Evolutionary conservation across 2,113 vertebrate species (phyloP).

Genomic region (Micromys minutus): DNA sequence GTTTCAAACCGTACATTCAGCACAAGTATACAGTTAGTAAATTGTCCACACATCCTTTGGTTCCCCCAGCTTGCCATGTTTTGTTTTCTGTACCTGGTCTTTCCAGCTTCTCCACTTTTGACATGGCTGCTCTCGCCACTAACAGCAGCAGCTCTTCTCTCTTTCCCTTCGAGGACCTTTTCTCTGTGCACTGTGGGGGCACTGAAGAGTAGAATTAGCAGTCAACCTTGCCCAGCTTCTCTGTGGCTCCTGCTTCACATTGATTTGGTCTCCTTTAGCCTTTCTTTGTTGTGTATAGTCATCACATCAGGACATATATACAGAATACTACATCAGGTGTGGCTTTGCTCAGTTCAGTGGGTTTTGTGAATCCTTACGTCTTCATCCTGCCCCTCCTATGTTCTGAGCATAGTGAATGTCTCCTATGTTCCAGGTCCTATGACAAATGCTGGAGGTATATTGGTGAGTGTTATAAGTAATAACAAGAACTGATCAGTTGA

Average conservation of each 20-base stretch:
- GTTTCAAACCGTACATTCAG: neutral
- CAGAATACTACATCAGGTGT: neutral
- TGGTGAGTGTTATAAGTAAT: conserved; percentile 31
- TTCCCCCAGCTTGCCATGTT: too few species aligned
- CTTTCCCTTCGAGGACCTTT: neutral
- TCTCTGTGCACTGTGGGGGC: neutral
- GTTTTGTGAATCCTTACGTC: neutral
- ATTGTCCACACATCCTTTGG: neutral
- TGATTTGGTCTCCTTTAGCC: neutral
- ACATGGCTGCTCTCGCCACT: too few species aligned
- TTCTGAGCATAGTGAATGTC: neutral
- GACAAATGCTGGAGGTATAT: neutral
- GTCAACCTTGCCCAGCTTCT: neutral
- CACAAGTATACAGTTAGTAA: neutral
- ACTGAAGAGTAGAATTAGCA: neutral
- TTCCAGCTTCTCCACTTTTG: neutral
- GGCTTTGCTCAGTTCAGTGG: neutral
- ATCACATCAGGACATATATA: neutral
- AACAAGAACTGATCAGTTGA: neutral
- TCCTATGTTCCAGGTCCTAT: neutral
- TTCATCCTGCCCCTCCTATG: neutral
- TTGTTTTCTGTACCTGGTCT: neutral
- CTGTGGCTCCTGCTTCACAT: neutral
- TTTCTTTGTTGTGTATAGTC: neutral
- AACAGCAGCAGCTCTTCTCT: too few species aligned